Evolutionary conservation across 2,888 invertebrate species (phyloP).

Genomic region (Leptopilina syphax): DNA sequence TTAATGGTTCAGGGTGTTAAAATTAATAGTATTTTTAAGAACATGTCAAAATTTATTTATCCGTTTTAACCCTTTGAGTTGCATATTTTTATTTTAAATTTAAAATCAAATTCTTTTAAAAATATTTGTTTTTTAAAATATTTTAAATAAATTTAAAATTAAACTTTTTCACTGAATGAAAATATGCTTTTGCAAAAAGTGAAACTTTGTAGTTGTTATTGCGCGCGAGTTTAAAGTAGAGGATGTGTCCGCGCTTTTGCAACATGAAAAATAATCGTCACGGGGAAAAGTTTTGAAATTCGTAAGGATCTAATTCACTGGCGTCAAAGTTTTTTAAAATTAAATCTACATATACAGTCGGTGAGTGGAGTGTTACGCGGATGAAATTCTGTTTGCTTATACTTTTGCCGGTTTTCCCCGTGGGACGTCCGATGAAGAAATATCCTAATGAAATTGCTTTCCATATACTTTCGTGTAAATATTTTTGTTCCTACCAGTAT

Average conservation of each 20-base stretch:
- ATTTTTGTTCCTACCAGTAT: neutral
- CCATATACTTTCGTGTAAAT: neutral
- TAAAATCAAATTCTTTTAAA: too few relatives aligned
- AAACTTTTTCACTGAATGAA: neutral
- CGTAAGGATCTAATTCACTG: constrained; percentile 5
- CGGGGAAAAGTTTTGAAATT: constrained; percentile 5
- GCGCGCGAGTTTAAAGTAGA: neutral
- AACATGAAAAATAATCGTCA: neutral
- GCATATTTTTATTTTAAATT: too few relatives aligned
- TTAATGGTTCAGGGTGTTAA: constrained; percentile 21
- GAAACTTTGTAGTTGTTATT: constrained; percentile 5
- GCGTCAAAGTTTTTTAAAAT: constrained; percentile 18
- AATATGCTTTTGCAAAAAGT: neutral
- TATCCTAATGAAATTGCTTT: constrained; percentile 28
- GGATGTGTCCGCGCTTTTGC: neutral
- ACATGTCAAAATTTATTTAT: constrained; percentile 3
- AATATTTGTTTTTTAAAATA: too few relatives aligned
- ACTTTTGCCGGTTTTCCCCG: neutral
- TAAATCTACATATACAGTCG: constrained; percentile 26
- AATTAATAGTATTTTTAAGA: constrained; percentile 31
- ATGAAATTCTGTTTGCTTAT: constrained; percentile 26
- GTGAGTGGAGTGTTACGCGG: constrained; percentile 10
- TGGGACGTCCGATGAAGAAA: neutral
- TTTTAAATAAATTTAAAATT: neutral
- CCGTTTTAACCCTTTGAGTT: too few relatives aligned